A percentile compares a stretch with the other conserved stretches of the same genome.
phyloP scores from a whole-genome alignment of 2,888 invertebrate genomes.

The Ennomos fuscantarius region DNA sequence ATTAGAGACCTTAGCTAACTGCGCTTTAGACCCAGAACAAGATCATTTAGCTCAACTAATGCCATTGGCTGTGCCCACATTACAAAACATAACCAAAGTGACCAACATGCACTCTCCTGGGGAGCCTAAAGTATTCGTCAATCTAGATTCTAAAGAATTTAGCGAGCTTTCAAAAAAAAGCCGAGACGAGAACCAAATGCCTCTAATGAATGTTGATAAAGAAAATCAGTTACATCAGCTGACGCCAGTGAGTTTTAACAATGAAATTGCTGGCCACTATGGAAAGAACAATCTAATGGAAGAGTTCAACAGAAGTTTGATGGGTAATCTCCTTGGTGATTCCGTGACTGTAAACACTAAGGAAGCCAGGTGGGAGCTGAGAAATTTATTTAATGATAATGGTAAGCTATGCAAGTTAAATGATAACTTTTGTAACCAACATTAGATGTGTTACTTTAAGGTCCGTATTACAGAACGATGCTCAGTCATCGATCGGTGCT shows the following conservation, averaged over 20 bases:
- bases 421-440: no score
- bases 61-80: slow-evolving; percentile 73
- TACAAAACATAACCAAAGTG: slow-evolving; percentile 79
- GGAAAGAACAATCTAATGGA: slow-evolving; percentile 77
- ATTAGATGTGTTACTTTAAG: neutral
- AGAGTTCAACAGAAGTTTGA: slow-evolving; percentile 78
- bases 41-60: slow-evolving; percentile 77
- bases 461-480: no score
- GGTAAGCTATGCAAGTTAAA: slow-evolving; percentile 50
- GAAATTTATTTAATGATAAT: slow-evolving; percentile 86
- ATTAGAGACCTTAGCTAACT: slow-evolving; percentile 78
- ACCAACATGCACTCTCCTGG: slow-evolving; percentile 80
- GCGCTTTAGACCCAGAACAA: slow-evolving; percentile 76
- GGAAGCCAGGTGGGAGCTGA: slow-evolving; percentile 88
- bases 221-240: slow-evolving; percentile 63
- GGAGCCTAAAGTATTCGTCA: slow-evolving; percentile 77
- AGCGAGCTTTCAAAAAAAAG: slow-evolving; percentile 70
- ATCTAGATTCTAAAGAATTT: slow-evolving; percentile 79
- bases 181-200: slow-evolving; percentile 63
- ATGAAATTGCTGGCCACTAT: slow-evolving; percentile 63
- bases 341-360: slow-evolving; percentile 89
- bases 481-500: no score
- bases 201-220: slow-evolving; percentile 57
- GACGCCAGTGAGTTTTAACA: slow-evolving; percentile 50
- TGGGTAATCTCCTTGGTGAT: slow-evolving; percentile 83